Base-by-base conservation (phyloP, 1,140 invertebrate genomes). In the Stenopsyche tienmushanensis region DNA sequence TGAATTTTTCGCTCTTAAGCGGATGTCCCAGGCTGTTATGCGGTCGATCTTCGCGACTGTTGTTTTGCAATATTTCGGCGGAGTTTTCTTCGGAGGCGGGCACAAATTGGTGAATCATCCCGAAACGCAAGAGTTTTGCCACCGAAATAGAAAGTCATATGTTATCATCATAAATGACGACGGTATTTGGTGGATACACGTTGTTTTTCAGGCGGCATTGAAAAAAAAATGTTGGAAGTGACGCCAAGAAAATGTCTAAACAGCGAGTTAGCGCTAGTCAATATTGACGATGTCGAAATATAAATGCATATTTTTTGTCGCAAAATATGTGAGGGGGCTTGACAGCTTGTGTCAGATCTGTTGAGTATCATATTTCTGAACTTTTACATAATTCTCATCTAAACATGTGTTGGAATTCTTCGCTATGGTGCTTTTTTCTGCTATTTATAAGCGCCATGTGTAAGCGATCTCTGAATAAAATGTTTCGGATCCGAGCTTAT, bases 81-180 rank as follows among this genome's bases (percentile, higher is more conserved):
- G 13, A 34, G 29, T 34, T 34, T 34, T 34, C 13, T 7, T 34
- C 13, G 5, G 5, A 7, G 29, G 13, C 29, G 17, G n/a, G 21
- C 10, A 54, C 52, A 54, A 54, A 54, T 47, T 18, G 44, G 10
- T 47, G 18, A 47, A 47, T 47, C 17, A 47, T 47, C 44, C 44
- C 44, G 44, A 47, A 8, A 8, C 10, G 17, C 5, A 47, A 47
- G 5, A 47, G 5, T 47, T 47, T 47, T 15, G 44, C 18, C 18
- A 15, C 44, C 44, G n/a, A 47, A 60, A 60, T 60, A 60, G 57
- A 60, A 60, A 60, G 57, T 60, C 42, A 21, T 47, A 60, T 47
- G 41, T 60, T 60, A 17, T 17, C 17, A 45, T 58, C 25, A 20
- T 18, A 45, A 17, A 23, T n/a, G n/a, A n/a, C n/a, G n/a, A n/a